phyloP scores from a whole-genome alignment of 2,113 vertebrate species.

The Elachura formosa region DNA sequence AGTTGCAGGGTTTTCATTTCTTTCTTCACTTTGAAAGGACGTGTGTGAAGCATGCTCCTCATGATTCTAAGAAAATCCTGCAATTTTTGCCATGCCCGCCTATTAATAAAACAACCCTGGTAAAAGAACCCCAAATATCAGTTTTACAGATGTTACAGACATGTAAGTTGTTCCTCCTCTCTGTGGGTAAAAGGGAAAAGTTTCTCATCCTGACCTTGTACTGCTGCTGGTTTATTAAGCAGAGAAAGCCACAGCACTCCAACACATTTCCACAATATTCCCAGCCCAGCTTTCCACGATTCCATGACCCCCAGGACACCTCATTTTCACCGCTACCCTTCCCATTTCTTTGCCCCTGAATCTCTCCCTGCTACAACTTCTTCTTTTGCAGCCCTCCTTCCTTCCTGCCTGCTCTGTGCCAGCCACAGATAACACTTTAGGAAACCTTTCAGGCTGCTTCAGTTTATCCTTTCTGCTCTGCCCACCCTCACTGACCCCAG shows the following conservation, averaged over 20 bases:
- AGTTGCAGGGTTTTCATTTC: accelerated
- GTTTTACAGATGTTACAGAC: not conserved
- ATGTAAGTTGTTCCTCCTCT: accelerated
- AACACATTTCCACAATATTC: not conserved
- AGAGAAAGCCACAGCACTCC: not conserved
- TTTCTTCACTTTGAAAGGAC: not conserved
- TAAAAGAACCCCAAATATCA: not conserved
- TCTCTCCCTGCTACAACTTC: not conserved
- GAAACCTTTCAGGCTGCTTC: not conserved
- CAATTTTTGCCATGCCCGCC: not conserved
- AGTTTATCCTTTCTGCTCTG: not conserved
- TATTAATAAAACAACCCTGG: not conserved
- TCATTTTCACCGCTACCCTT: accelerated
- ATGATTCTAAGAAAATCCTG: not conserved
- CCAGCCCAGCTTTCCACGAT: not conserved
- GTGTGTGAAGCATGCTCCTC: not conserved
- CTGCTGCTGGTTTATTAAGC: not conserved
- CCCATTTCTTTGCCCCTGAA: not conserved
- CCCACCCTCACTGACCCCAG: not conserved
- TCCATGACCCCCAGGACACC: accelerated
- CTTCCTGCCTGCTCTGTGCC: not conserved
- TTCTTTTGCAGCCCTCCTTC: not conserved
- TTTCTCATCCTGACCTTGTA: accelerated
- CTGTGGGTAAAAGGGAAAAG: not conserved
- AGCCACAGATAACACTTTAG: not conserved